These are phyloP conservation scores for Meandrina meandrites DNA, from an alignment of 92 coral and sea anemone species.

Conservation along the genomic window DNA sequence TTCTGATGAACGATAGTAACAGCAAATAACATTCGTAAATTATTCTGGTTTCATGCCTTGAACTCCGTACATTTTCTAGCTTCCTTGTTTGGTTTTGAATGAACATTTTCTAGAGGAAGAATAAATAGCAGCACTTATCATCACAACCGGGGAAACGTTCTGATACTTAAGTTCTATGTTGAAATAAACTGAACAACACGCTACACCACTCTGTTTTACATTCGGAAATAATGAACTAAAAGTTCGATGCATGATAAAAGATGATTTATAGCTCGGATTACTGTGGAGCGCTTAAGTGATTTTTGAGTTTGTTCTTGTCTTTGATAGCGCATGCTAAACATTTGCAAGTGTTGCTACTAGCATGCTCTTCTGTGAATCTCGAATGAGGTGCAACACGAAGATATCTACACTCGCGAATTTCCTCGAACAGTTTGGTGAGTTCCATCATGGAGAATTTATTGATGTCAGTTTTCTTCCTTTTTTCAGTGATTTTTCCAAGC, in stretches of 20 bases:
- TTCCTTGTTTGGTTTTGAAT: not conserved
- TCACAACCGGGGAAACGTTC: not conserved
- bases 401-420: constrained; percentile 83
- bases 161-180: not conserved
- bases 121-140: not conserved
- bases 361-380: constrained; percentile 62
- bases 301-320: constrained; percentile 72
- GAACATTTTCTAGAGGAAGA: not conserved
- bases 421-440: constrained; percentile 74
- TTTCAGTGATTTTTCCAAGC: constrained; percentile 46
- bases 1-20: not conserved
- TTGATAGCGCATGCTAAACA: constrained; percentile 76
- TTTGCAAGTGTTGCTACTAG: constrained; percentile 55
- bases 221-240: not conserved
- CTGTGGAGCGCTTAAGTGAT: constrained; percentile 77
- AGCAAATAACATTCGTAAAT: not conserved
- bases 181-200: not conserved
- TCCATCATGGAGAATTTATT: constrained; percentile 76
- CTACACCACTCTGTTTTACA: not conserved
- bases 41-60: not conserved
- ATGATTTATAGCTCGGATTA: not conserved
- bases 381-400: constrained; percentile 78
- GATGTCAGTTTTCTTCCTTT: constrained; percentile 64
- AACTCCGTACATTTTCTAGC: not conserved
- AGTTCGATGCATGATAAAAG: not conserved